A percentile compares a stretch with the other conserved stretches of the same genome.
phyloP scores from a whole-genome alignment of 1,140 invertebrate species.

The Dufourea novaeangliae region DNA sequence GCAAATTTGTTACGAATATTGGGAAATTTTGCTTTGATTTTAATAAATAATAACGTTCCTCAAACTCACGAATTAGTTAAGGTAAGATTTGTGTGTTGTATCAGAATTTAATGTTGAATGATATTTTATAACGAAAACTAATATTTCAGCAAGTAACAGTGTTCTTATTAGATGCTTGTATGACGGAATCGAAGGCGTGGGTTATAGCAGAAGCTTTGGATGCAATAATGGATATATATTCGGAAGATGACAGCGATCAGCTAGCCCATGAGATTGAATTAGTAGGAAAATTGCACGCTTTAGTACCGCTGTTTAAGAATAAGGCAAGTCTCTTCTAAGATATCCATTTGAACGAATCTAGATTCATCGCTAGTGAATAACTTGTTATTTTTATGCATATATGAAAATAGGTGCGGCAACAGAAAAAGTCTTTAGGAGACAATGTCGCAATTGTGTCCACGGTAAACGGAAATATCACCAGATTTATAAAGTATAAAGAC shows the following conservation, averaged over 20 bases:
- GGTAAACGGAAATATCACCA: constrained; percentile 85
- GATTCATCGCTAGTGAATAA: constrained; percentile 11
- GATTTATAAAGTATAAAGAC: constrained; percentile 88
- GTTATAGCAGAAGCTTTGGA: constrained; percentile 88
- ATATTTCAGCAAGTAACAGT: constrained; percentile 74
- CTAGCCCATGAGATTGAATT: constrained; percentile 85
- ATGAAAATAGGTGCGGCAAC: constrained; percentile 82
- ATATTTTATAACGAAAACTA: constrained; percentile 69
- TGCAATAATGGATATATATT: constrained; percentile 89
- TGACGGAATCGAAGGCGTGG: constrained; percentile 84
- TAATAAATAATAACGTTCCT: constrained; percentile 60
- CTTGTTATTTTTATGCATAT: constrained; percentile 48
- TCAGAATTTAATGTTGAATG: constrained; percentile 52
- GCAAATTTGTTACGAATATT: constrained; percentile 87
- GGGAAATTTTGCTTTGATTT: constrained; percentile 83
- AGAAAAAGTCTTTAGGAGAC: constrained; percentile 85
- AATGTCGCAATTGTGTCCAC: constrained; percentile 86
- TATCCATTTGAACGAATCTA: constrained; percentile 16
- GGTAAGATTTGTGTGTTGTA: constrained; percentile 65
- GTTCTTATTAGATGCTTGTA: constrained; percentile 82
- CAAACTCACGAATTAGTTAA: constrained; percentile 72
- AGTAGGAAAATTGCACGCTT: constrained; percentile 82
- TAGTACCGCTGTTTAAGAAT: constrained; percentile 85
- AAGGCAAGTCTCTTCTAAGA: constrained; percentile 81
- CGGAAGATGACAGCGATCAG: constrained; percentile 87